Evolutionary conservation across 1,140 invertebrate species (phyloP).

Genomic region (Arion vulgaris): DNA sequence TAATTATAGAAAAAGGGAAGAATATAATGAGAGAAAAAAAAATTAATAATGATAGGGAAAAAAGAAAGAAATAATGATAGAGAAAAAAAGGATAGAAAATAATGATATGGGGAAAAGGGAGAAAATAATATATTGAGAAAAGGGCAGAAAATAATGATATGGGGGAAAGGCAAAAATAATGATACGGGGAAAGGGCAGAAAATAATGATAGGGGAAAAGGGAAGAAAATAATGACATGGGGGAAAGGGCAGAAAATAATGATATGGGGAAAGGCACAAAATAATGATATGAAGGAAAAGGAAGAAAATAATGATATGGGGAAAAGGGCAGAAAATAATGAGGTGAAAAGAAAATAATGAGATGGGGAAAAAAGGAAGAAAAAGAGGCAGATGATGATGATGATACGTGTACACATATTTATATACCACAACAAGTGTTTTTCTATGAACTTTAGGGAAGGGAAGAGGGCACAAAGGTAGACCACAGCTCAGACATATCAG

Average conservation of each 20-base stretch:
- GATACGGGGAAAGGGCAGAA: not conserved
- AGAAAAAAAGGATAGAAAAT: not conserved
- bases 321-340: not conserved
- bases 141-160: not conserved
- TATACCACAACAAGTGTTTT: no score
- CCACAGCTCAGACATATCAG: no score
- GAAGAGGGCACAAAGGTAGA: no score
- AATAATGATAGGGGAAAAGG: not conserved
- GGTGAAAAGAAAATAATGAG: no score
- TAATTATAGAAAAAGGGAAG: constrained; percentile 1
- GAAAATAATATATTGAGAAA: no score
- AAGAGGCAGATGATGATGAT: no score
- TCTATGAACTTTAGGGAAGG: no score
- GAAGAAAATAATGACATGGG: not conserved
- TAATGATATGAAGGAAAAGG: not conserved
- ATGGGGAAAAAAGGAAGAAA: no score
- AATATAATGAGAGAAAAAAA: not conserved
- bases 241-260: not conserved
- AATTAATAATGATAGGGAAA: not conserved
- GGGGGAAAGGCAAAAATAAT: not conserved
- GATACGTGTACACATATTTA: no score
- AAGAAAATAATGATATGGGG: not conserved
- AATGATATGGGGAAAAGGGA: not conserved
- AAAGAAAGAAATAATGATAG: not conserved
- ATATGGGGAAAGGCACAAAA: not conserved